Evolutionary conservation across 2,113 vertebrate species (phyloP).

Genomic region (Chionomys nivalis): DNA sequence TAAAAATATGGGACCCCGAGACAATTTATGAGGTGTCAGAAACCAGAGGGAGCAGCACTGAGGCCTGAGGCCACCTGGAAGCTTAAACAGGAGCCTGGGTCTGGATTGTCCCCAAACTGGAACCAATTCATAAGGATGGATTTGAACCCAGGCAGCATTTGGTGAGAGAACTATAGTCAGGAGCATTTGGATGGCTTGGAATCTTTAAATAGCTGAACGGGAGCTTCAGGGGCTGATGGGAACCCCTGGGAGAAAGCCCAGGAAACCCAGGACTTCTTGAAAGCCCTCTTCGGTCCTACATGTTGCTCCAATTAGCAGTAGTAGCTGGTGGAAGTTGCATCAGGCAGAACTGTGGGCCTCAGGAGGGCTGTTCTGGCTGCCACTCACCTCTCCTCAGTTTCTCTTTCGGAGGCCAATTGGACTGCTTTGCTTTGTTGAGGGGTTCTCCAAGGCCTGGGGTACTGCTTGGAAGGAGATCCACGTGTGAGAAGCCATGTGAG

Average conservation of each 20-base stretch:
- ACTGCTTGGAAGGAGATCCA: not conserved
- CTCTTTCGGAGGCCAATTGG: constrained; percentile 58
- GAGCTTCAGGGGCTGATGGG: not conserved
- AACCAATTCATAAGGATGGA: not conserved
- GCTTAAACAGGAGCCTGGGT: not conserved
- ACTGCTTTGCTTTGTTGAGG: constrained; percentile 59
- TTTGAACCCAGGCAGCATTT: not conserved
- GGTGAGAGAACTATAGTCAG: not conserved
- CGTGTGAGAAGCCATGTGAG: not conserved
- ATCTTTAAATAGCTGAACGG: not conserved
- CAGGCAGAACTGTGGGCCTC: not conserved
- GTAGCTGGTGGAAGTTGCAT: not conserved
- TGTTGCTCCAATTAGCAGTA: not conserved
- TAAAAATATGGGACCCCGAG: constrained; percentile 83
- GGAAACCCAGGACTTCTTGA: not conserved
- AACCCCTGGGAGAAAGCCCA: not conserved
- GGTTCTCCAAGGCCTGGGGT: constrained; percentile 40
- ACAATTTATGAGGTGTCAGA: constrained; percentile 82
- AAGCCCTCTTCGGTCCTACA: not conserved
- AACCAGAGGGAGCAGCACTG: constrained; percentile 72
- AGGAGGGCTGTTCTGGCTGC: not conserved
- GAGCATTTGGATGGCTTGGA: not conserved
- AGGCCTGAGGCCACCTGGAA: constrained; percentile 65
- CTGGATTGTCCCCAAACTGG: not conserved
- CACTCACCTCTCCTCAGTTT: constrained; percentile 33